These are phyloP conservation scores for Oreochromis niloticus DNA, from an alignment of 2,113 vertebrate species.

Conservation along the genomic window DNA sequence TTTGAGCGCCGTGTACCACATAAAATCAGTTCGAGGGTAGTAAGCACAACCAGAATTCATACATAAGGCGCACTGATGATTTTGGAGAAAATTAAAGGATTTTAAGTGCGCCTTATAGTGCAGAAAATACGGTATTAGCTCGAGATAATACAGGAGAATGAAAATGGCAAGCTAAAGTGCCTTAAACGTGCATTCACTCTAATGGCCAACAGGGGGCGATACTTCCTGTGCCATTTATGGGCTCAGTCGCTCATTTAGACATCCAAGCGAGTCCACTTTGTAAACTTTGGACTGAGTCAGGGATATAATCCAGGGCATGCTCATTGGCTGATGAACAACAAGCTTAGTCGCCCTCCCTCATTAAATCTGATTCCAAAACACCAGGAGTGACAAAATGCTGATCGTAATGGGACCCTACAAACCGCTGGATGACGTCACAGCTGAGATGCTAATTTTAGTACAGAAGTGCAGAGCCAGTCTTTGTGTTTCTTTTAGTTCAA, in stretches of 20 bases:
- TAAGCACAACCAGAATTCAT: no score
- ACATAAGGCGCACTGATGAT: no score
- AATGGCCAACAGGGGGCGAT: not conserved
- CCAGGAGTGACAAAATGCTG: not conserved
- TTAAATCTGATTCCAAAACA: not conserved
- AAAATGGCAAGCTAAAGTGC: not conserved
- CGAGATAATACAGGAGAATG: not conserved
- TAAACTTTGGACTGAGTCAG: not conserved
- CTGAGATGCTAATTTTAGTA: not conserved
- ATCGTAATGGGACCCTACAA: not conserved
- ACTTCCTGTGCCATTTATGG: not conserved
- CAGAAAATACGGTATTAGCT: rapidly evolving
- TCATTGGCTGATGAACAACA: not conserved
- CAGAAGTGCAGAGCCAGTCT: not conserved
- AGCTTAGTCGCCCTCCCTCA: not conserved
- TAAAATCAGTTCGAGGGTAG: no score
- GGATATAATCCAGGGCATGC: not conserved
- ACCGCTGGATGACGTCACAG: not conserved
- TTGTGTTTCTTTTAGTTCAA: not conserved
- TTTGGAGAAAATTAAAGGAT: no score
- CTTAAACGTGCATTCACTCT: not conserved
- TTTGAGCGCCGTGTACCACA: no score
- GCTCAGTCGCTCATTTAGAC: not conserved
- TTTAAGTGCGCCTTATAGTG: not conserved
- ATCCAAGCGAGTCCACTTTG: not conserved